These are phyloP conservation scores for Simalia tracyae DNA, from an alignment of 2,797 vertebrate genomes.

Conservation along the genomic window DNA sequence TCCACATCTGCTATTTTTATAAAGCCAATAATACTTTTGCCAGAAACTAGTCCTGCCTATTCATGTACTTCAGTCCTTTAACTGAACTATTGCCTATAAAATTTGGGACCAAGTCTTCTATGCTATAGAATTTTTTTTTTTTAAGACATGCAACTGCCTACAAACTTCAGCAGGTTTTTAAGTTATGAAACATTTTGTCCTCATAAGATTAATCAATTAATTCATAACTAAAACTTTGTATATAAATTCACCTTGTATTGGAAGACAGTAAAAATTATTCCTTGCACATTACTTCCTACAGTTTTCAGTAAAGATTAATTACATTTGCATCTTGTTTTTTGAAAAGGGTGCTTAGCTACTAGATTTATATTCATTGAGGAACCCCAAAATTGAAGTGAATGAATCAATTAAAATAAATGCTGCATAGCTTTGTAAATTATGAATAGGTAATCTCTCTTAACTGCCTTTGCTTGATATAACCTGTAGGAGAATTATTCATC, in stretches of 20 bases:
- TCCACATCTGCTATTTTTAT: slow-evolving; percentile 67
- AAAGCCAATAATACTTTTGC: slow-evolving; percentile 56
- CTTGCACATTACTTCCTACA: not conserved
- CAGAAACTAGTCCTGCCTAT: slow-evolving; percentile 61
- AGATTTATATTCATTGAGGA: not conserved
- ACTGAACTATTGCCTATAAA: slow-evolving; percentile 37
- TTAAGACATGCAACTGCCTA: slow-evolving; percentile 19
- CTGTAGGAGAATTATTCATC: not conserved
- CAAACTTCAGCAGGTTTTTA: slow-evolving; percentile 8
- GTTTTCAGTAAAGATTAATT: not conserved
- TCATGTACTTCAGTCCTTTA: slow-evolving; percentile 37
- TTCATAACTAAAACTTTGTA: slow-evolving; percentile 29
- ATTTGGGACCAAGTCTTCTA: slow-evolving; percentile 29
- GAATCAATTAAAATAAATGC: not conserved
- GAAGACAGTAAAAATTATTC: not conserved
- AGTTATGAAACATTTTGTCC: not conserved
- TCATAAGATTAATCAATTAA: slow-evolving; percentile 24
- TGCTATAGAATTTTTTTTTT: not conserved
- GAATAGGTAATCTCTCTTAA: not conserved
- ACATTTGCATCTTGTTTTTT: not conserved
- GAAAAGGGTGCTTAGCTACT: too few relatives aligned
- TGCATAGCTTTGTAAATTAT: not conserved
- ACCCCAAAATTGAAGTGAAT: not conserved
- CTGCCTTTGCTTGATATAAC: not conserved
- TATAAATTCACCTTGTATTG: not conserved